A percentile compares a stretch with the other conserved stretches of the same genome.
These are phyloP conservation scores for Choloepus didactylus DNA, from an alignment of 2,797 vertebrate genomes.

Conservation along the genomic window DNA sequence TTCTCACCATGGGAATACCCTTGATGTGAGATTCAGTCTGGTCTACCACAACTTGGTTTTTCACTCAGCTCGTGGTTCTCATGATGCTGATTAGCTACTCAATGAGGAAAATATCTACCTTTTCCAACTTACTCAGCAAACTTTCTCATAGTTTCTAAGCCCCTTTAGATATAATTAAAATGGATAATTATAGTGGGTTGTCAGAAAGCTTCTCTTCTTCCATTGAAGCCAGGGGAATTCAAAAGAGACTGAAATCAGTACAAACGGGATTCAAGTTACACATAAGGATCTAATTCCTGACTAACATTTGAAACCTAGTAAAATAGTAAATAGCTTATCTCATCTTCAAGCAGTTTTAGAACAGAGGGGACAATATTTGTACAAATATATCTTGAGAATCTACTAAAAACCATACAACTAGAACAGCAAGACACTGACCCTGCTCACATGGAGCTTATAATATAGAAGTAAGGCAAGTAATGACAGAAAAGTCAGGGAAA, in stretches of 20 bases:
- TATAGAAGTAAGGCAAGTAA: background rate
- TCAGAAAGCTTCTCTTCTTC: background rate
- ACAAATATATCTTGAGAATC: background rate
- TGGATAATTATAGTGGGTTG: background rate
- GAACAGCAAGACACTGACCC: background rate
- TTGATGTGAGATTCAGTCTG: background rate
- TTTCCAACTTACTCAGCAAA: background rate
- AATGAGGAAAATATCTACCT: background rate
- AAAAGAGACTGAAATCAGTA: background rate
- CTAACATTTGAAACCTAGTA: conserved; percentile 33
- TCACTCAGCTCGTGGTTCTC: background rate
- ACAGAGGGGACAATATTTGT: conserved; percentile 15
- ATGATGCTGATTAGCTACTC: background rate
- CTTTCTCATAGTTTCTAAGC: background rate
- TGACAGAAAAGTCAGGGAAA: background rate
- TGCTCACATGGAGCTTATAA: background rate
- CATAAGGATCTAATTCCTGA: background rate
- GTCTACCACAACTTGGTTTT: background rate
- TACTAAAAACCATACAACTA: background rate
- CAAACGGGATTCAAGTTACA: background rate
- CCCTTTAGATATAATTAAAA: conserved; percentile 34
- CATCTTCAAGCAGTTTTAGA: conserved; percentile 16
- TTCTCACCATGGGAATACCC: background rate
- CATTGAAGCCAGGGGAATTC: background rate
- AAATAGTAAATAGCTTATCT: background rate